These are phyloP conservation scores for Emydura subglobosa DNA, from an alignment of 2,113 vertebrate species.

Conservation along the genomic window DNA sequence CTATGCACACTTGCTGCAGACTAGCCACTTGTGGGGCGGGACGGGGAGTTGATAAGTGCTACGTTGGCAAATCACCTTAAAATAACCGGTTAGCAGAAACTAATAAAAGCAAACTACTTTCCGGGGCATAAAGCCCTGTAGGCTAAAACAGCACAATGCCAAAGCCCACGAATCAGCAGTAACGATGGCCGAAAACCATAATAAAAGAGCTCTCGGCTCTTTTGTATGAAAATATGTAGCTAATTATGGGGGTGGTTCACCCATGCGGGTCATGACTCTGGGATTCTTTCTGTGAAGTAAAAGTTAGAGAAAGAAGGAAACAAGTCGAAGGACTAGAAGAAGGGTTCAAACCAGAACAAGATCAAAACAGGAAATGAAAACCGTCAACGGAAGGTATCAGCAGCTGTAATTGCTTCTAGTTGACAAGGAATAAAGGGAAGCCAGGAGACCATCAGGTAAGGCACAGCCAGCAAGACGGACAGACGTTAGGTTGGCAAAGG, in stretches of 20 bases:
- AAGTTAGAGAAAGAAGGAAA: background rate
- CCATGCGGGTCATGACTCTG: background rate
- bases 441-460: background rate
- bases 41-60: background rate
- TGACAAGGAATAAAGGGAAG: background rate
- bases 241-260: background rate
- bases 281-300: background rate
- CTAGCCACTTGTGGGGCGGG: background rate
- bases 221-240: background rate
- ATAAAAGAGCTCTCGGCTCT: background rate
- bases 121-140: background rate
- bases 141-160: background rate
- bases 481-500: background rate
- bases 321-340: background rate
- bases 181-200: background rate
- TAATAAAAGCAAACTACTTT: background rate
- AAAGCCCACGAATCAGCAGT: background rate
- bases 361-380: background rate
- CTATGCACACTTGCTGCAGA: background rate
- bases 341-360: background rate
- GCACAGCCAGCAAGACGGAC: background rate
- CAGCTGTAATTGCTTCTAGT: background rate
- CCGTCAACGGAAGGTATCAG: background rate
- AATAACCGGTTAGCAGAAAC: background rate
- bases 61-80: background rate